These are phyloP conservation scores for Siphlonurus alternatus DNA, from an alignment of 2,888 invertebrate species.

Conservation along the genomic window DNA sequence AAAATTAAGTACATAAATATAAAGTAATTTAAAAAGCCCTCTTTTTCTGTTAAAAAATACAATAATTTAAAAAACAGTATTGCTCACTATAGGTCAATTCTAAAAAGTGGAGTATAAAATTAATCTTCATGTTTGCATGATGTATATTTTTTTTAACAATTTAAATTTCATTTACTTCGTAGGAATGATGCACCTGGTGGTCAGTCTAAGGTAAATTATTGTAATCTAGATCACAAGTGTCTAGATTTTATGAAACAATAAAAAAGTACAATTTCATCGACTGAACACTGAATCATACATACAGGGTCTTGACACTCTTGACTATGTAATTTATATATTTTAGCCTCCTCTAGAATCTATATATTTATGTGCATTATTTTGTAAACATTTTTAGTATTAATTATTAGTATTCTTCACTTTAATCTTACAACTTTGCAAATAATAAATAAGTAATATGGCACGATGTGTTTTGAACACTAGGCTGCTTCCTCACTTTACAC, in stretches of 20 bases:
- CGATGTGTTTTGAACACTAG: constrained; percentile 2
- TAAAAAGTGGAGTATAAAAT: neutral
- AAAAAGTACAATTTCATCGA: no score
- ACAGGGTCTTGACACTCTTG: no score
- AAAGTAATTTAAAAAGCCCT: neutral
- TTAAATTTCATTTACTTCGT: neutral
- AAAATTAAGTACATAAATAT: neutral
- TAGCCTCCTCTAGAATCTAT: neutral
- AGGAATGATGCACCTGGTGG: neutral
- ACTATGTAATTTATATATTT: neutral
- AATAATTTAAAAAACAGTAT: neutral
- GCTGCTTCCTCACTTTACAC: no score
- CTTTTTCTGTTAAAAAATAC: neutral
- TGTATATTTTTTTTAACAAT: neutral
- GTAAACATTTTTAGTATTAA: no score
- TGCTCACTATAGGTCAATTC: neutral
- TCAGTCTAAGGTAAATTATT: neutral
- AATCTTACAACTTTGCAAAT: neutral
- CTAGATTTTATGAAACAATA: no score
- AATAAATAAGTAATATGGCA: neutral
- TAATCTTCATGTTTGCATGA: neutral
- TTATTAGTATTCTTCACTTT: no score
- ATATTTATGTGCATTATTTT: neutral
- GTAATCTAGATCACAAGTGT: no score
- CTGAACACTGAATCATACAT: no score